Conservation (phyloP, 1,140 invertebrate genomes). For the Xylocopa sonorina region DNA sequence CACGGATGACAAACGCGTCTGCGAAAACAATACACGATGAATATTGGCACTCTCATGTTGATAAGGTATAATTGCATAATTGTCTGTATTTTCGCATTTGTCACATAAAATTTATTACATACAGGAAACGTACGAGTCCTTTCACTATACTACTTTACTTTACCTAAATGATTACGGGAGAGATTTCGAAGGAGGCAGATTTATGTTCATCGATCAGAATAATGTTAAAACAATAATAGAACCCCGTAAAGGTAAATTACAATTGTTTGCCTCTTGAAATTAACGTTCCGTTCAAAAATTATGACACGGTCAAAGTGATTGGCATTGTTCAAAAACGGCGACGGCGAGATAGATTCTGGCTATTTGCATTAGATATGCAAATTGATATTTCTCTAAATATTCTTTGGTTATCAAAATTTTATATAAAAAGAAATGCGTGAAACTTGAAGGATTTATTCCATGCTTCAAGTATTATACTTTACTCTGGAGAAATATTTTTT, state of each 20-base stretch:
- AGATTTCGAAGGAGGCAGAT: conserved; percentile 92
- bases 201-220: conserved; percentile 89
- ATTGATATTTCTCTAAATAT: too few relatives aligned
- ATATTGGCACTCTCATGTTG: conserved; percentile 94
- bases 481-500: too few relatives aligned
- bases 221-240: conserved; percentile 89
- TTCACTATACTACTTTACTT: conserved; percentile 92
- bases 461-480: too few relatives aligned
- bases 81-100: not conserved
- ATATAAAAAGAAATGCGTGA: too few relatives aligned
- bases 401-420: too few relatives aligned
- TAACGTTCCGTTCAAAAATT: too few relatives aligned
- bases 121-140: conserved; percentile 91
- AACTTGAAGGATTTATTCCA: too few relatives aligned
- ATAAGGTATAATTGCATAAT: conserved; percentile 86
- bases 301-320: too few relatives aligned
- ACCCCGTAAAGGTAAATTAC: conserved; percentile 86
- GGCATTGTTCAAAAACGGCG: too few relatives aligned
- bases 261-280: not conserved
- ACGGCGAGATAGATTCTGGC: too few relatives aligned
- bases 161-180: conserved; percentile 89
- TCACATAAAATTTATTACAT: conserved; percentile 68
- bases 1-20: conserved; percentile 86
- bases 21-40: conserved; percentile 91
- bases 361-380: too few relatives aligned